Evolutionary conservation across 2,888 invertebrate species (phyloP).

Genomic region (Boloria selene): DNA sequence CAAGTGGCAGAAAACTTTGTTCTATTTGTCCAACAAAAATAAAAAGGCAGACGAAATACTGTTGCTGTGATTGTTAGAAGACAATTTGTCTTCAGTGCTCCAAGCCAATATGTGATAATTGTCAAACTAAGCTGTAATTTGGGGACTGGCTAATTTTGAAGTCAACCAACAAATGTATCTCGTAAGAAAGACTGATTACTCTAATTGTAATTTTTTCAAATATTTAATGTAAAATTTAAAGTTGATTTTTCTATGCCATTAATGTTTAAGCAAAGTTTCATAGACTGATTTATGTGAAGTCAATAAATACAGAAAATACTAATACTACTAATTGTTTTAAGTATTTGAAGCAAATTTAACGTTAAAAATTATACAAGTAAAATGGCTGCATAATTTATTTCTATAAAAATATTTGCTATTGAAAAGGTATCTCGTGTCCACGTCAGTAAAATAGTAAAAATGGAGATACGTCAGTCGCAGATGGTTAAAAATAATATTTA

Average conservation of each 20-base stretch:
- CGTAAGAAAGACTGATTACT: background rate
- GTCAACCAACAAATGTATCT: background rate
- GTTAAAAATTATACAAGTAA: too few relatives aligned
- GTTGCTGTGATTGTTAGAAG: slow-evolving; percentile 23
- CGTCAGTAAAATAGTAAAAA: too few relatives aligned
- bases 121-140: background rate
- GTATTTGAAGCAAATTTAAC: too few relatives aligned
- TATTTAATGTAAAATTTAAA: background rate
- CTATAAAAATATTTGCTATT: too few relatives aligned
- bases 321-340: background rate
- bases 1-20: slow-evolving; percentile 20
- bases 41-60: slow-evolving; percentile 23
- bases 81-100: slow-evolving; percentile 15
- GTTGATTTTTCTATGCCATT: background rate
- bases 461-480: too few relatives aligned
- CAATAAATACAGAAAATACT: background rate
- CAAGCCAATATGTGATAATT: slow-evolving; percentile 7
- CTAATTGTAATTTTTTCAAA: background rate
- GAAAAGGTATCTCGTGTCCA: too few relatives aligned
- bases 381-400: too few relatives aligned
- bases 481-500: too few relatives aligned
- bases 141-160: background rate
- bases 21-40: slow-evolving; percentile 20
- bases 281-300: background rate
- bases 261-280: background rate